Conservation (phyloP, 2,797 vertebrate genomes). For the Aplochiton taeniatus region DNA sequence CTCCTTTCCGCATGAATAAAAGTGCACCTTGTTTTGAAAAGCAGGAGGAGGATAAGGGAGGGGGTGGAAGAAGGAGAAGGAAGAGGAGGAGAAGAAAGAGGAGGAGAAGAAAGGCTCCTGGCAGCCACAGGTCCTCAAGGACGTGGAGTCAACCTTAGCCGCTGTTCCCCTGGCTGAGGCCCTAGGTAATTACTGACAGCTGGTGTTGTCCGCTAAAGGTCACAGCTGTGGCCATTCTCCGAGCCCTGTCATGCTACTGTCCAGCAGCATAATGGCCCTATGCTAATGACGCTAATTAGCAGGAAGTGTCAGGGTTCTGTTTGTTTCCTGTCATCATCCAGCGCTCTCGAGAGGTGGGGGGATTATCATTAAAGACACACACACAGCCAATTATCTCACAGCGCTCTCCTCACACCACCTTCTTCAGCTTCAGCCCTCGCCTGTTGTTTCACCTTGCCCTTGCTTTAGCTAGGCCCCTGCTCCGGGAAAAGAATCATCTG, state of each 20-base stretch:
- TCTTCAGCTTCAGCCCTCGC: no score
- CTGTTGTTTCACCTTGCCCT: slow-evolving; percentile 17
- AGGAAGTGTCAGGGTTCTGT: slow-evolving; percentile 78
- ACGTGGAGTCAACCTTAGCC: slow-evolving; percentile 56
- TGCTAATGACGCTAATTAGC: slow-evolving; percentile 85
- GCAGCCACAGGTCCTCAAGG: slow-evolving; percentile 58
- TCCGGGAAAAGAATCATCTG: no score
- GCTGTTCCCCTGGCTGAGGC: slow-evolving; percentile 50
- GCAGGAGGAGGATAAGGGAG: background rate
- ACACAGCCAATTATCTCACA: no score
- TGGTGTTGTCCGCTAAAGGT: slow-evolving; percentile 83
- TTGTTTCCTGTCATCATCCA: slow-evolving; percentile 77
- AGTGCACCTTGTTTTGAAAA: slow-evolving; percentile 6
- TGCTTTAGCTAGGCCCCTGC: background rate
- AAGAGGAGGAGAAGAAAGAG: no score
- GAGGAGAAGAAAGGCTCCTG: slow-evolving; percentile 17
- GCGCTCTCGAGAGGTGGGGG: slow-evolving; percentile 48
- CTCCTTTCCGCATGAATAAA: slow-evolving; percentile 40
- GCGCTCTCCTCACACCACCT: slow-evolving; percentile 38
- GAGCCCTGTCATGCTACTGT: slow-evolving; percentile 79
- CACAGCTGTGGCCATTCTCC: slow-evolving; percentile 73
- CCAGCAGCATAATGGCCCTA: slow-evolving; percentile 75
- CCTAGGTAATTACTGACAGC: slow-evolving; percentile 83
- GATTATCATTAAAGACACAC: slow-evolving; percentile 70
- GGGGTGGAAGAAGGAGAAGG: slow-evolving; percentile 16